Percentiles rank a stretch among this genome's conserved stretches.
These are phyloP conservation scores for Trachelus stipa DNA, from an alignment of 2,888 invertebrate genomes.

Conservation along the genomic window DNA sequence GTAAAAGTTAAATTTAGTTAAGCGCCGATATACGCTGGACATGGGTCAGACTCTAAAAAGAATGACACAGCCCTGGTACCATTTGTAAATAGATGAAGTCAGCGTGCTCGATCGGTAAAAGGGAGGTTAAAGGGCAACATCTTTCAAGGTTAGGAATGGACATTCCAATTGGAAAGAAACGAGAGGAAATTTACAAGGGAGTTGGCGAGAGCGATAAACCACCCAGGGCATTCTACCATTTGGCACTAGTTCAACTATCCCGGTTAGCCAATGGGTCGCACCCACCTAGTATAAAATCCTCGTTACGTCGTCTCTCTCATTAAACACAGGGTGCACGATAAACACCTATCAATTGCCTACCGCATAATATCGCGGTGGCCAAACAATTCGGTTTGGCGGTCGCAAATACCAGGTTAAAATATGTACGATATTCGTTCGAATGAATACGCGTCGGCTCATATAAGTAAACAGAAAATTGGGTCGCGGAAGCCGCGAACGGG, in stretches of 20 bases:
- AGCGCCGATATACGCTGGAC: not conserved
- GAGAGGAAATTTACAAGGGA: not conserved
- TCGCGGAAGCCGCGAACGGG: not conserved
- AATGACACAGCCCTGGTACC: not conserved
- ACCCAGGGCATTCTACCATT: not conserved
- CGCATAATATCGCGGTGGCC: slow-evolving; percentile 30
- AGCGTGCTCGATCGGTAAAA: not conserved
- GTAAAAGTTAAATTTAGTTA: not conserved
- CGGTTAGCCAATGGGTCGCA: not conserved
- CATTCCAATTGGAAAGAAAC: not conserved
- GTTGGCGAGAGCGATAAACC: not conserved
- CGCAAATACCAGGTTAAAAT: slow-evolving; percentile 44
- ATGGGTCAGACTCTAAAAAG: not conserved
- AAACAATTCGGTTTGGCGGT: slow-evolving; percentile 41
- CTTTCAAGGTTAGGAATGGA: not conserved
- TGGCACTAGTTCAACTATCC: not conserved
- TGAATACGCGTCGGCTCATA: not conserved
- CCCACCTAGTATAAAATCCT: slow-evolving; percentile 34
- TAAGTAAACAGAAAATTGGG: slow-evolving; percentile 21
- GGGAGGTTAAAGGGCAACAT: not conserved
- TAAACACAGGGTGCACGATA: slow-evolving; percentile 36
- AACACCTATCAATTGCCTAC: slow-evolving; percentile 32
- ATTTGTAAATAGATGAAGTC: not conserved
- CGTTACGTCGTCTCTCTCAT: slow-evolving; percentile 37
- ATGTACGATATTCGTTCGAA: slow-evolving; percentile 36